Conservation (phyloP, 2,888 invertebrate species). For the Stomorhina lunata region DNA sequence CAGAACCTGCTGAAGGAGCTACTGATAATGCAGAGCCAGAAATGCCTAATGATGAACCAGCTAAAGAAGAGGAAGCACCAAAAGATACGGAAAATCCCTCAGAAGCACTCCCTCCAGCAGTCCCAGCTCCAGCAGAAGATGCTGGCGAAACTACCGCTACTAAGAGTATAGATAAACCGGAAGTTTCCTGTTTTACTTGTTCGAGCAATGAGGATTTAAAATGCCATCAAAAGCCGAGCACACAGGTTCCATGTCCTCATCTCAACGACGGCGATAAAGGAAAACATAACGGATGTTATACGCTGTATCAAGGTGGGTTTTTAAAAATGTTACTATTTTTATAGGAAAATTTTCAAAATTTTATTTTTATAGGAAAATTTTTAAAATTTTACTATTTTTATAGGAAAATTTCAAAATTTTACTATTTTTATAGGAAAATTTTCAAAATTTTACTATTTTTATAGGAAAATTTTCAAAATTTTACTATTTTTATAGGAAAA, state of each 20-base stretch:
- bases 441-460: no score
- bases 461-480: no score
- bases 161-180: background rate
- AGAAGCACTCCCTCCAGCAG: background rate
- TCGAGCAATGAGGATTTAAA: slow-evolving; percentile 53
- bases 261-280: slow-evolving; percentile 58
- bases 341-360: no score
- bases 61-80: background rate
- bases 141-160: background rate
- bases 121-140: no score
- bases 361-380: no score
- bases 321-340: background rate
- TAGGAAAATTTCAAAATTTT: no score
- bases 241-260: slow-evolving; percentile 50
- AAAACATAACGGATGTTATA: slow-evolving; percentile 72
- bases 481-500: no score
- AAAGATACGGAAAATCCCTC: background rate
- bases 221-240: slow-evolving; percentile 47
- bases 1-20: background rate
- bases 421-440: no score
- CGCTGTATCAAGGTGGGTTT: slow-evolving; percentile 69
- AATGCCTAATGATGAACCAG: slow-evolving; percentile 41
- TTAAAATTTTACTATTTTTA: no score
- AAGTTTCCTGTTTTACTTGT: slow-evolving; percentile 64
- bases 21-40: slow-evolving; percentile 2